These are phyloP conservation scores for Ifrita kowaldi DNA, from an alignment of 2,113 vertebrate genomes.

Conservation along the genomic window DNA sequence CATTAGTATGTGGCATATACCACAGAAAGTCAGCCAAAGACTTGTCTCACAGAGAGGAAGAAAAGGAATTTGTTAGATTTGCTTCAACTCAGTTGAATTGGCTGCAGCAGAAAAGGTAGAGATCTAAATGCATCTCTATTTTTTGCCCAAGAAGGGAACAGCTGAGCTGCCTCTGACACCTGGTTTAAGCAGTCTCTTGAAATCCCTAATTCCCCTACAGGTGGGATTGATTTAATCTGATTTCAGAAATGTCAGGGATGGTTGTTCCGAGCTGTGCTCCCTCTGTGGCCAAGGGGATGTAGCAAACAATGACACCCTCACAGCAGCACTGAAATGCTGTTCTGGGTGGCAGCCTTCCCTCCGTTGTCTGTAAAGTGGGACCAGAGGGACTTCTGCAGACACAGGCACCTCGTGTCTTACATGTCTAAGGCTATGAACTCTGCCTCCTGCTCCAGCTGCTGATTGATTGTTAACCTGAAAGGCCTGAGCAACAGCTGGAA, in stretches of 20 bases:
- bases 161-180: background rate
- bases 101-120: background rate
- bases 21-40: background rate
- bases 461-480: background rate
- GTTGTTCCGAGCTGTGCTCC: background rate
- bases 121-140: background rate
- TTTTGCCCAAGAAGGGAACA: background rate
- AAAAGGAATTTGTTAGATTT: background rate
- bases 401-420: background rate
- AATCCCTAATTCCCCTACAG: background rate
- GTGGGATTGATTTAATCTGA: background rate
- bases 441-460: background rate
- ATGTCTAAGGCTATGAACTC: background rate
- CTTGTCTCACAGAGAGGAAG: background rate
- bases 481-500: background rate
- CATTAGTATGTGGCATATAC: background rate
- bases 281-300: background rate
- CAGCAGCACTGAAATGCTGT: background rate
- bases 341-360: background rate
- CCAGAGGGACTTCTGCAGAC: background rate
- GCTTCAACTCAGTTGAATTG: background rate
- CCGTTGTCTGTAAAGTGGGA: fast-evolving
- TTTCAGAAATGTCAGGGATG: background rate
- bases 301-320: background rate
- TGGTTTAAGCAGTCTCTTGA: background rate